These are phyloP conservation scores for Oophaga sylvatica DNA, from an alignment of 2,797 vertebrate genomes.

Conservation along the genomic window DNA sequence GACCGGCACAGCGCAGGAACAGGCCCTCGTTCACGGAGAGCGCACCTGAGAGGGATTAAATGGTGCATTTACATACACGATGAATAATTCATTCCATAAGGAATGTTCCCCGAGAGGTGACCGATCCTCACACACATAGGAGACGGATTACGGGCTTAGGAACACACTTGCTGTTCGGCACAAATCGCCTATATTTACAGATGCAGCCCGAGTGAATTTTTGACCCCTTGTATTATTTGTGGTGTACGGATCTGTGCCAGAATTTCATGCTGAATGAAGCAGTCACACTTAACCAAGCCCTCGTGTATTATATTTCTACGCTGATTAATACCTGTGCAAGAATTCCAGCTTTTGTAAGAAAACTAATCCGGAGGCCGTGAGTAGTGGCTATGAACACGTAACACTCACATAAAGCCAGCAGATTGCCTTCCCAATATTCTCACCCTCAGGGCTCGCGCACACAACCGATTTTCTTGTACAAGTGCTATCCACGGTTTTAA, in stretches of 20 bases:
- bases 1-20: slow-evolving; percentile 8
- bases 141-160: background rate
- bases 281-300: slow-evolving; percentile 40
- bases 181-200: slow-evolving; percentile 49
- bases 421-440: background rate
- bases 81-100: slow-evolving; percentile 64
- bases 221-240: slow-evolving; percentile 49
- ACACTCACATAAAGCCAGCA: slow-evolving; percentile 3
- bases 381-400: slow-evolving; percentile 28
- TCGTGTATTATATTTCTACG: slow-evolving; percentile 41
- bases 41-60: slow-evolving; percentile 62
- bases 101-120: slow-evolving; percentile 40
- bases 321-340: slow-evolving; percentile 42
- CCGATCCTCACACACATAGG: slow-evolving; percentile 49
- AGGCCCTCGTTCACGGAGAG: slow-evolving; percentile 52
- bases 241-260: slow-evolving; percentile 45
- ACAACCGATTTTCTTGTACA: too few relatives aligned
- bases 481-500: too few relatives aligned
- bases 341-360: slow-evolving; percentile 19
- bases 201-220: slow-evolving; percentile 51
- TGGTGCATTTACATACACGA: slow-evolving; percentile 57
- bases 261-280: slow-evolving; percentile 44
- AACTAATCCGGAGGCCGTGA: slow-evolving; percentile 18
- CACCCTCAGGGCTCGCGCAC: background rate
- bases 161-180: slow-evolving; percentile 44